These are phyloP conservation scores for Apodemia zela DNA, from an alignment of 2,888 invertebrate genomes.

Conservation along the genomic window DNA sequence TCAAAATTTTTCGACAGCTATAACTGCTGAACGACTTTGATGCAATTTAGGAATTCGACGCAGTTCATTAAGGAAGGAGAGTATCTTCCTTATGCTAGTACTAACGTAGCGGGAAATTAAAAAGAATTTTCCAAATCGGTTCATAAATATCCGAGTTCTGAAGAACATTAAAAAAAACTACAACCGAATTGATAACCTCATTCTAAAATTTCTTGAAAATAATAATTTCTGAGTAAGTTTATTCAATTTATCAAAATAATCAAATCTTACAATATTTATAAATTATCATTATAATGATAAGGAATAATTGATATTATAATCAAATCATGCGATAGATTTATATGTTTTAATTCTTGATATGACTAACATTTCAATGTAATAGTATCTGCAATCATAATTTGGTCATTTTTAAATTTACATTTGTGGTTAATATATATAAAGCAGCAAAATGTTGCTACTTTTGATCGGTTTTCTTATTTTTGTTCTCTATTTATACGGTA, in stretches of 20 bases:
- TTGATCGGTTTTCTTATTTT: slow-evolving; percentile 20
- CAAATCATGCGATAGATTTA: neutral
- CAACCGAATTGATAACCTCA: too few relatives aligned
- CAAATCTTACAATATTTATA: neutral
- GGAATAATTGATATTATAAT: neutral
- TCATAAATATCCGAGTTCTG: too few relatives aligned
- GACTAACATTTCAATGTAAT: neutral
- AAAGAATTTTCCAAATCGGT: too few relatives aligned
- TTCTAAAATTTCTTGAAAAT: too few relatives aligned
- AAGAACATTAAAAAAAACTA: too few relatives aligned
- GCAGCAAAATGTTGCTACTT: slow-evolving; percentile 23
- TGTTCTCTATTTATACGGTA: slow-evolving; percentile 30
- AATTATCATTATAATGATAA: neutral
- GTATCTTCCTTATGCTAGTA: too few relatives aligned
- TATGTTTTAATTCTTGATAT: neutral
- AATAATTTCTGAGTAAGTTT: neutral
- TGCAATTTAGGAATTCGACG: too few relatives aligned
- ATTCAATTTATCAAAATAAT: neutral
- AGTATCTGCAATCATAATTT: neutral
- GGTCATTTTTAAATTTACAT: neutral
- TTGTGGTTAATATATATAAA: too few relatives aligned
- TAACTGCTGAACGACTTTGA: too few relatives aligned
- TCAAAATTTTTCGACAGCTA: too few relatives aligned
- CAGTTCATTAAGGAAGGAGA: too few relatives aligned
- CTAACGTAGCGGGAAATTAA: too few relatives aligned